A percentile compares a stretch with the other conserved stretches of the same genome.
These are phyloP conservation scores for Meteorus sp. DNA, from an alignment of 1,140 invertebrate genomes.

Conservation along the genomic window DNA sequence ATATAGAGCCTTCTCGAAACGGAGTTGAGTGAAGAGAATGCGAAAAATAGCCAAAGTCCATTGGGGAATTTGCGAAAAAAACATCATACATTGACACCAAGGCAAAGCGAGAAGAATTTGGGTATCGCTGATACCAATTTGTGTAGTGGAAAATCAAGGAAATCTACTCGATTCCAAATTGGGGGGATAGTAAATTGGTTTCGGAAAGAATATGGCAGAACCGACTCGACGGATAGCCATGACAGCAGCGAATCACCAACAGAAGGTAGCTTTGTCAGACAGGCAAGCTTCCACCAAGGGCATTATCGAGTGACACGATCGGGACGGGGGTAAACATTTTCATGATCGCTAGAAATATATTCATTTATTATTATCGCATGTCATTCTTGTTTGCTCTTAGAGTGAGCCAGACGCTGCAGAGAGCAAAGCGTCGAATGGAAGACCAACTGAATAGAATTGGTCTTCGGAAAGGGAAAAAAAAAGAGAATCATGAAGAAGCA, in stretches of 20 bases:
- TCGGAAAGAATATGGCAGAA: slow-evolving; percentile 60
- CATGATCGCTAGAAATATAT: too few species aligned
- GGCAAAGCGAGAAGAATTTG: slow-evolving; percentile 76
- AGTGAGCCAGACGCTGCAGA: slow-evolving; percentile 69
- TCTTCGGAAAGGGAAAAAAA: slow-evolving; percentile 75
- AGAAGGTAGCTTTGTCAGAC: slow-evolving; percentile 60
- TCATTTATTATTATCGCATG: neutral
- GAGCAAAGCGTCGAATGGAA: slow-evolving; percentile 82
- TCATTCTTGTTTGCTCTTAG: slow-evolving; percentile 38
- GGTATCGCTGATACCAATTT: slow-evolving; percentile 54
- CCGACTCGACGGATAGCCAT: slow-evolving; percentile 61
- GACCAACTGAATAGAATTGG: slow-evolving; percentile 81
- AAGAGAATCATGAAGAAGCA: slow-evolving; percentile 82
- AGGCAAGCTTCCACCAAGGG: slow-evolving; percentile 52
- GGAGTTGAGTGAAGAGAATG: slow-evolving; percentile 71
- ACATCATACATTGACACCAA: slow-evolving; percentile 74
- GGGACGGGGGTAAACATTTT: slow-evolving; percentile 40
- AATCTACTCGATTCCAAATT: slow-evolving; percentile 53
- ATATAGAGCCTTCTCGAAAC: slow-evolving; percentile 77
- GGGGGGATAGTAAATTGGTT: slow-evolving; percentile 78
- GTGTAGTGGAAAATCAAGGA: slow-evolving; percentile 46
- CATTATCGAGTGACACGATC: slow-evolving; percentile 44
- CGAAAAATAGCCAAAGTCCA: slow-evolving; percentile 74
- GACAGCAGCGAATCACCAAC: slow-evolving; percentile 65
- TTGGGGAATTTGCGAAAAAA: slow-evolving; percentile 74